Evolutionary conservation across 2,797 vertebrate species (phyloP).

Genomic region (Sardinella longiceps): DNA sequence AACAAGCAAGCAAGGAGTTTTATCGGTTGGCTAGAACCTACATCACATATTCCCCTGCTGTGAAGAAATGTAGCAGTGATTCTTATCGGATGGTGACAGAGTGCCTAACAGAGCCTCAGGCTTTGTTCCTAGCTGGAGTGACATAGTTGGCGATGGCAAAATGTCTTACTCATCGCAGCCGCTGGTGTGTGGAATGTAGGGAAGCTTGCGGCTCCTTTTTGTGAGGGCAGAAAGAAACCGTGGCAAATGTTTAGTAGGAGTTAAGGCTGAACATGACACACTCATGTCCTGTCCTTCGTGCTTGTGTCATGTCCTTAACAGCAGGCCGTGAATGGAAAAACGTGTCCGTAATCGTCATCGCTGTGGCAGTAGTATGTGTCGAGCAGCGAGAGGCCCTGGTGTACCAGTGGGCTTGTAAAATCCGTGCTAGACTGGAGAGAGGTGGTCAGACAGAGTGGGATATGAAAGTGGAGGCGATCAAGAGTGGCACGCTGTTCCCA

Average conservation of each 20-base stretch:
- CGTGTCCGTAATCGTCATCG: neutral
- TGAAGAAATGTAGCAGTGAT: neutral
- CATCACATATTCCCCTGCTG: neutral
- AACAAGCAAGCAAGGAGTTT: neutral
- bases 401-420: neutral
- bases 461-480: neutral
- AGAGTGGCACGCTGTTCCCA: neutral
- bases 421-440: neutral
- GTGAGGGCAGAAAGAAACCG: neutral
- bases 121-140: constrained; percentile 1
- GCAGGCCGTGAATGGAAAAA: constrained; percentile 6
- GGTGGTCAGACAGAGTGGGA: neutral
- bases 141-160: neutral
- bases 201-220: neutral
- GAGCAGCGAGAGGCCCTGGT: no score
- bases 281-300: neutral
- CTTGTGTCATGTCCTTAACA: neutral
- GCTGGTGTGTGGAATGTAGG: neutral
- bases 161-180: neutral
- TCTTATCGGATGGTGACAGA: neutral
- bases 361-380: neutral
- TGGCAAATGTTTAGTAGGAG: constrained; percentile 17
- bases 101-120: neutral
- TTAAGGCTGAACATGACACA: neutral
- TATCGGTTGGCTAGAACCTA: neutral